Conservation (phyloP, 1,140 invertebrate species). For the Magallana gigas region DNA sequence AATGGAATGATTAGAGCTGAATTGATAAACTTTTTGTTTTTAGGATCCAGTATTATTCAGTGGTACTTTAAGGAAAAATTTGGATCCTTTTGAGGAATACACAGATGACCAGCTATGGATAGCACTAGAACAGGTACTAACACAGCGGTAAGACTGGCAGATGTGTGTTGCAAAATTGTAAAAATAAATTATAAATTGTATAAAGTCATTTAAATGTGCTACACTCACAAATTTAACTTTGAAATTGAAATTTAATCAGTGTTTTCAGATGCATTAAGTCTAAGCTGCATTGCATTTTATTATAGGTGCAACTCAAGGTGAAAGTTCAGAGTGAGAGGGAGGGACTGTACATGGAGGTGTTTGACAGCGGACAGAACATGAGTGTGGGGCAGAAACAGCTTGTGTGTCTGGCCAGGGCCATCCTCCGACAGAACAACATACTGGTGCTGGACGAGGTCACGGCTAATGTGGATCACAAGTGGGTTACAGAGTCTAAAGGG, state of each 20-base stretch:
- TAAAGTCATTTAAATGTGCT: no score
- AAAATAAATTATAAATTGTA: no score
- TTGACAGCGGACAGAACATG: slow-evolving; percentile 78
- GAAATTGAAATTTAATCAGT: no score
- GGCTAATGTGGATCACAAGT: slow-evolving; percentile 88
- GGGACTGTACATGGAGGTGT: slow-evolving; percentile 68
- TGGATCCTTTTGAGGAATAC: slow-evolving; percentile 84
- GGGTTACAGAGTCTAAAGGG: neutral
- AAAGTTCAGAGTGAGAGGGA: slow-evolving; percentile 73
- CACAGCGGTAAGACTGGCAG: neutral
- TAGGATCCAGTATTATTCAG: slow-evolving; percentile 81
- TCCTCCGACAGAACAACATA: slow-evolving; percentile 77
- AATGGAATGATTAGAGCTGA: no score
- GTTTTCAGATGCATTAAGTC: no score
- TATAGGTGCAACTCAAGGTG: slow-evolving; percentile 71
- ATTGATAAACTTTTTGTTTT: slow-evolving; percentile 21
- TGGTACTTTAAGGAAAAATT: slow-evolving; percentile 81
- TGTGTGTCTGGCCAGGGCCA: slow-evolving; percentile 78
- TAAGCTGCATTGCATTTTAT: no score
- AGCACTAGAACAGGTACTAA: slow-evolving; percentile 70
- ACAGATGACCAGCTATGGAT: slow-evolving; percentile 81
- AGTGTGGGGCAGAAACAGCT: slow-evolving; percentile 79
- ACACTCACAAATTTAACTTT: no score
- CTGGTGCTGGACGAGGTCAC: slow-evolving; percentile 93
- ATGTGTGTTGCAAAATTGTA: neutral